phyloP scores from a whole-genome alignment of 2,888 invertebrate genomes.

The Troides oblongomaculatus region DNA sequence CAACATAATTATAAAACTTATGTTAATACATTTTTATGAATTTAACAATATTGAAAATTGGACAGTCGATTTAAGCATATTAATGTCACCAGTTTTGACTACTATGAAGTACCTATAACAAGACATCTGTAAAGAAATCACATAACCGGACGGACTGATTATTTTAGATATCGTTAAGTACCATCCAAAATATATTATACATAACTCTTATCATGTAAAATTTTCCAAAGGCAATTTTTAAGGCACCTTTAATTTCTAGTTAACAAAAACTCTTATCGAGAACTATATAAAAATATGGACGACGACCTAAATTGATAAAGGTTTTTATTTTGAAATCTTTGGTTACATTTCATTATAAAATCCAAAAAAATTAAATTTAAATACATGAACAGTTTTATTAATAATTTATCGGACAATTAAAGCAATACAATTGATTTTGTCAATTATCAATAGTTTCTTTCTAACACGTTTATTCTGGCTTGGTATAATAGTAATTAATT shows the following conservation, averaged over 20 bases:
- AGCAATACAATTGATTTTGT: neutral
- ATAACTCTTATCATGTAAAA: neutral
- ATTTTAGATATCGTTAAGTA: neutral
- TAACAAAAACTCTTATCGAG: neutral
- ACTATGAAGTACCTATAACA: conserved; percentile 3
- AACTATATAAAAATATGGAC: neutral
- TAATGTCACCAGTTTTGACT: neutral
- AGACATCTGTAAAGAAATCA: neutral
- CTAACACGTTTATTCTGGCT: too few relatives aligned
- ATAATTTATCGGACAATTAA: neutral
- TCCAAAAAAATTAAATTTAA: neutral
- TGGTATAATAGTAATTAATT: too few relatives aligned
- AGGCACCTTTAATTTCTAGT: conserved; percentile 5
- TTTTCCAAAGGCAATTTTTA: neutral
- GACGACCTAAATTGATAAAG: neutral
- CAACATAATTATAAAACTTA: neutral
- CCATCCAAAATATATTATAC: neutral
- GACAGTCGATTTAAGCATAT: neutral
- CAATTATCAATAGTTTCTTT: neutral
- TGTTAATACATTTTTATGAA: neutral
- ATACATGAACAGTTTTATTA: too few relatives aligned
- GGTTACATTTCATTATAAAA: neutral
- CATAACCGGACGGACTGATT: conserved; percentile 2
- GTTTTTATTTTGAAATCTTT: neutral
- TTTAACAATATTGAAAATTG: neutral